phyloP scores from a whole-genome alignment of 37 sponge, comb jelly and placozoan species.

The Eunapius fragilis region DNA sequence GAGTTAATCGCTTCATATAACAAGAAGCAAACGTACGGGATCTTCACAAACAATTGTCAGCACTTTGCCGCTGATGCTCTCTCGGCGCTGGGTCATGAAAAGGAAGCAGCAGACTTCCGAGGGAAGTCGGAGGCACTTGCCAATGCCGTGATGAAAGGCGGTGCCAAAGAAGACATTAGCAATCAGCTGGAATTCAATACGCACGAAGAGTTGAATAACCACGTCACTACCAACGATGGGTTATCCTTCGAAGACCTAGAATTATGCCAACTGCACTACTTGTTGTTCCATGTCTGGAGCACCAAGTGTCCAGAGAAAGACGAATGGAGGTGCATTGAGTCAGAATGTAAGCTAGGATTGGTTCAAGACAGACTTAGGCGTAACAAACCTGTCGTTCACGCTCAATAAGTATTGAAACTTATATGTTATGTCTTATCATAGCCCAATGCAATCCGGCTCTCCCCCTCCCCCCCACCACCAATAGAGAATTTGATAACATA shows the following conservation, averaged over 20 bases:
- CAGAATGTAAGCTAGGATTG: neutral
- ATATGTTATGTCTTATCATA: no score
- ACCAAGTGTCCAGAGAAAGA: slow-evolving; percentile 1
- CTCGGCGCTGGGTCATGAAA: neutral
- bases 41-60: slow-evolving; percentile 34
- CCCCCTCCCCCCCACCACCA: no score
- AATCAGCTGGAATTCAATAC: neutral
- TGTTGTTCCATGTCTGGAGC: slow-evolving; percentile 23
- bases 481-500: no score
- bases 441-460: no score
- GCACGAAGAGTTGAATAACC: neutral
- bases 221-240: neutral
- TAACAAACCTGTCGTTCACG: no score
- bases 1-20: slow-evolving; percentile 24
- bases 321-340: slow-evolving; percentile 8
- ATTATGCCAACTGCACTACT: slow-evolving; percentile 14
- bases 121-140: neutral
- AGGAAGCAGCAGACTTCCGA: neutral
- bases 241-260: slow-evolving; percentile 6
- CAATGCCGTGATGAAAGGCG: neutral
- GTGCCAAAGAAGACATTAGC: neutral
- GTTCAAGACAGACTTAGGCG: neutral
- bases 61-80: slow-evolving; percentile 32
- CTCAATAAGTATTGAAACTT: no score
- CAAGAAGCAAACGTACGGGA: neutral